A percentile compares a stretch with the other conserved stretches of the same genome.
Evolutionary conservation across 2,113 vertebrate genomes (phyloP).

Genomic region (Aptenodytes forsteri): DNA sequence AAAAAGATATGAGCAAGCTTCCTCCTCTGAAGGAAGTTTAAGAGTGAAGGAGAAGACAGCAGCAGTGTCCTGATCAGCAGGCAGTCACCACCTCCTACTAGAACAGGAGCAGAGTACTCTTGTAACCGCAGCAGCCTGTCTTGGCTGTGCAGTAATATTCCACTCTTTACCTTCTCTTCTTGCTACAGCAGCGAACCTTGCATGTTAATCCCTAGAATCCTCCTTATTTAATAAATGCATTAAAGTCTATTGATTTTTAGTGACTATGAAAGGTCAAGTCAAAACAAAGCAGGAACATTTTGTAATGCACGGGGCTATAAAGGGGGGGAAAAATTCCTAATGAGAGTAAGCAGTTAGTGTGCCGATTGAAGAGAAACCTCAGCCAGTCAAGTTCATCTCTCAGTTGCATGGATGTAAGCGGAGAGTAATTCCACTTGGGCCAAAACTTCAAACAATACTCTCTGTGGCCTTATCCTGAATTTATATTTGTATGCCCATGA

Average conservation of each 20-base stretch:
- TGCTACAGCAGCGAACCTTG: background rate
- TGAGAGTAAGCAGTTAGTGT: background rate
- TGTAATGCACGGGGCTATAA: background rate
- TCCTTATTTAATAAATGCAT: constrained; percentile 60
- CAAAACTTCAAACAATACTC: background rate
- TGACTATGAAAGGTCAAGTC: constrained; percentile 44
- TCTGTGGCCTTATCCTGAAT: background rate
- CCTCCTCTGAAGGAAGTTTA: background rate
- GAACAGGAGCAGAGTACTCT: background rate
- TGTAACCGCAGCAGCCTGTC: background rate
- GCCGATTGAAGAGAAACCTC: background rate
- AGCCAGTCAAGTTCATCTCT: background rate
- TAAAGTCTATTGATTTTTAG: constrained; percentile 52
- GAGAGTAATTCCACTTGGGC: background rate
- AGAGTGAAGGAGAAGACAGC: background rate
- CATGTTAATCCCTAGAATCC: constrained; percentile 22
- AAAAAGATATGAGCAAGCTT: background rate
- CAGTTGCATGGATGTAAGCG: background rate
- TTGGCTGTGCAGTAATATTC: background rate
- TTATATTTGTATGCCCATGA: background rate
- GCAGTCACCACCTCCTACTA: background rate
- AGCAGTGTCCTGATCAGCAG: background rate
- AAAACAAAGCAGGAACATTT: constrained; percentile 39
- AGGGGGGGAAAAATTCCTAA: background rate
- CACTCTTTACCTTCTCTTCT: background rate